Percentiles rank a stretch among this genome's conserved stretches.
These are phyloP conservation scores for Nothocercus julius DNA, from an alignment of 2,113 vertebrate genomes.

Conservation along the genomic window DNA sequence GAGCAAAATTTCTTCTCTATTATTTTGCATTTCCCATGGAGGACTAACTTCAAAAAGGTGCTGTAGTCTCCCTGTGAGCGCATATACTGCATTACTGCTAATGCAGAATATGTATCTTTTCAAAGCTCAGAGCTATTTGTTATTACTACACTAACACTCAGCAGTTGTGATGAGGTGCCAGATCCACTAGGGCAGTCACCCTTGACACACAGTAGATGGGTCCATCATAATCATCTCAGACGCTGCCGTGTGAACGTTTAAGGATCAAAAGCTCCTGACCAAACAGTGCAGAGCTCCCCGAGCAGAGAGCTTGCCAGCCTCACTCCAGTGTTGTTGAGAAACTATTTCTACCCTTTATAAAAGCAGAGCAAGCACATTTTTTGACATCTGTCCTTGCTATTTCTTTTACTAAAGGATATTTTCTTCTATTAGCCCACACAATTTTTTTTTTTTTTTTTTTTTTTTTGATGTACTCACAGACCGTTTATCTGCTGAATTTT, in stretches of 20 bases:
- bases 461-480: fast-evolving
- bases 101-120: fast-evolving
- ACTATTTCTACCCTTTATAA: neutral
- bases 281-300: neutral
- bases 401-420: neutral
- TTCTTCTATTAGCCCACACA: neutral
- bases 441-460: neutral
- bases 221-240: neutral
- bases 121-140: neutral
- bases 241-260: fast-evolving
- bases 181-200: fast-evolving
- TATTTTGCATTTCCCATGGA: neutral
- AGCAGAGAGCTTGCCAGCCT: neutral
- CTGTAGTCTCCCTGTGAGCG: neutral
- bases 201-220: neutral
- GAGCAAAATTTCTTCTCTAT: neutral
- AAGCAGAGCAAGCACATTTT: neutral
- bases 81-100: no score
- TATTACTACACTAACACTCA: neutral
- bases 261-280: neutral
- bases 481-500: neutral
- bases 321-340: neutral
- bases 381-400: neutral
- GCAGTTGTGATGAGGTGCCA: neutral
- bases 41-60: neutral